These are phyloP conservation scores for Psylliodes chrysocephalus DNA, from an alignment of 2,888 invertebrate genomes.

Conservation along the genomic window DNA sequence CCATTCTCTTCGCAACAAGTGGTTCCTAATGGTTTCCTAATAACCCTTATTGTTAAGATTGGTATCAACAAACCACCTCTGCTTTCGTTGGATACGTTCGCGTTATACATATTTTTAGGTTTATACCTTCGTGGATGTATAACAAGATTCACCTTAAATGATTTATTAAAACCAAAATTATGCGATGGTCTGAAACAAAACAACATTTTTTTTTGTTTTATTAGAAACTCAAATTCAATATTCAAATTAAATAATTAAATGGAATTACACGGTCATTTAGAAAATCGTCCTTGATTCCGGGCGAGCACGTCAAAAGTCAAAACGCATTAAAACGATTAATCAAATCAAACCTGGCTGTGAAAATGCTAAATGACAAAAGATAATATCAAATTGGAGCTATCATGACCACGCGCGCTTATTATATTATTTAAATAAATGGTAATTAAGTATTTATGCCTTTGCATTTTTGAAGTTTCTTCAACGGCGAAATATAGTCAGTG, in stretches of 20 bases:
- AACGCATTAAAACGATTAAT: slow-evolving; percentile 33
- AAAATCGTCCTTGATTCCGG: slow-evolving; percentile 6
- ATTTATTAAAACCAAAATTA: no score
- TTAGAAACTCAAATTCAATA: not conserved
- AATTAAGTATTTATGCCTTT: slow-evolving; percentile 50
- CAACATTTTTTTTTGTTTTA: no score
- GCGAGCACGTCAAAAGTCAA: slow-evolving; percentile 3
- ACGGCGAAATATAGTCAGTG: slow-evolving; percentile 1
- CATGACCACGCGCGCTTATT: slow-evolving; percentile 8
- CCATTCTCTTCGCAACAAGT: no score
- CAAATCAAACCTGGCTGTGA: slow-evolving; percentile 39
- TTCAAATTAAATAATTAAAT: not conserved
- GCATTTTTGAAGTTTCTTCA: slow-evolving; percentile 39
- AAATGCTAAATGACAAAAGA: slow-evolving; percentile 46
- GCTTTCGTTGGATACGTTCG: no score
- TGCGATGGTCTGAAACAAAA: no score
- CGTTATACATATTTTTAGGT: no score
- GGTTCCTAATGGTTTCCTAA: no score
- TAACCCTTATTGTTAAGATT: no score
- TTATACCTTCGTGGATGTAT: no score
- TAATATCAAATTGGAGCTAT: slow-evolving; percentile 38
- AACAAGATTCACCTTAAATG: no score
- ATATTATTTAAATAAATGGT: slow-evolving; percentile 52
- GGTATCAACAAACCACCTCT: no score
- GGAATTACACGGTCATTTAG: not conserved